Evolutionary conservation across 2,888 invertebrate genomes (phyloP).

Genomic region (Scaptomyza polygonia): DNA sequence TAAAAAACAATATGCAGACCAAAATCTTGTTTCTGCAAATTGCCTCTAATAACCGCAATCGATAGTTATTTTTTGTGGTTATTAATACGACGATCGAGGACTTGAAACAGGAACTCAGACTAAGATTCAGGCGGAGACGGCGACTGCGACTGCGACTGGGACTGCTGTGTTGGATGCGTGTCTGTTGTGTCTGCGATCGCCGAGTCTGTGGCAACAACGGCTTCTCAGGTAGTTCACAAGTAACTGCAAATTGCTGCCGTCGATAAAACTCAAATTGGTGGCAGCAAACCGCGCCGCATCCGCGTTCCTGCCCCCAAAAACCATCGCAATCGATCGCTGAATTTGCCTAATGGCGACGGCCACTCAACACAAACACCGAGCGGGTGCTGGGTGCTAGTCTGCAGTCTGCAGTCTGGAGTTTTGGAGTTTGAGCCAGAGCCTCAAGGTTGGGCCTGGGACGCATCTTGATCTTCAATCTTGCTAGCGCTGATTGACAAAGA

Average conservation of each 20-base stretch:
- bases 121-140: constrained; percentile 15
- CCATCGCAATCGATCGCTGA: constrained; percentile 72
- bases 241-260: constrained; percentile 83
- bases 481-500: constrained; percentile 66
- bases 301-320: constrained; percentile 55
- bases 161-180: constrained; percentile 21
- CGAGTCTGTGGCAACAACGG: constrained; percentile 70
- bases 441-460: constrained; percentile 21
- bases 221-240: constrained; percentile 84
- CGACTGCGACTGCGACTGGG: constrained; percentile 9
- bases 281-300: constrained; percentile 53
- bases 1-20: constrained; percentile 14
- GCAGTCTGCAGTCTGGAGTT: constrained; percentile 1
- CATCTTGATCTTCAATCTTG: constrained; percentile 62
- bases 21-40: constrained; percentile 76
- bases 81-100: constrained; percentile 64
- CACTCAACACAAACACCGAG: constrained; percentile 78
- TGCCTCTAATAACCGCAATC: constrained; percentile 81
- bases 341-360: constrained; percentile 82
- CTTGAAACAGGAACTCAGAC: constrained; percentile 21
- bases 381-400: constrained; percentile 17
- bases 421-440: constrained; percentile 10
- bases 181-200: constrained; percentile 31
- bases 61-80: constrained; percentile 82
- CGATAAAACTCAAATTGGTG: constrained; percentile 77